A percentile compares a stretch with the other conserved stretches of the same genome.
Evolutionary conservation across 2,113 vertebrate genomes (phyloP).

Genomic region (Copsychus sechellarum): DNA sequence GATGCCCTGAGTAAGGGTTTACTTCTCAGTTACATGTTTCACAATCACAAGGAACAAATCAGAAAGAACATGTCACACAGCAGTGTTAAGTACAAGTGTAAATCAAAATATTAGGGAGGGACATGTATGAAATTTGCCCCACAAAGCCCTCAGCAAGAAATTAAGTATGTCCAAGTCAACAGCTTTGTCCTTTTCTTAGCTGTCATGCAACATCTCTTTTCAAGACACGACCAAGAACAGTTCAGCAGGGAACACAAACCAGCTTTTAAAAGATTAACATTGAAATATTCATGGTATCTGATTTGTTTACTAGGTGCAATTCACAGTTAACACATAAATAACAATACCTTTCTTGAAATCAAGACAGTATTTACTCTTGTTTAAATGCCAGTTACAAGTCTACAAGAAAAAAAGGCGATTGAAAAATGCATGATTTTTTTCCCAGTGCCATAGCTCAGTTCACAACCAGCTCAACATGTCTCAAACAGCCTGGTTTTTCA

Average conservation of each 20-base stretch:
- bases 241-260: neutral
- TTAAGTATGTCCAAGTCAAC: neutral
- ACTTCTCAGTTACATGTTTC: neutral
- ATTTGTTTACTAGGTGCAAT: neutral
- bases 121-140: neutral
- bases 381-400: neutral
- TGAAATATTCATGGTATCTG: neutral
- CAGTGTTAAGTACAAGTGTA: neutral
- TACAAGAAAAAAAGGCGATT: neutral
- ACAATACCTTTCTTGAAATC: neutral
- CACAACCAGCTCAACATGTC: neutral
- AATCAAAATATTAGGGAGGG: neutral
- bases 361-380: neutral
- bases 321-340: neutral
- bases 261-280: neutral
- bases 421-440: rapidly evolving
- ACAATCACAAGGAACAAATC: neutral
- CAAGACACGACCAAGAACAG: neutral
- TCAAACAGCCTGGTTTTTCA: neutral
- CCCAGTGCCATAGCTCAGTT: neutral
- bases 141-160: neutral
- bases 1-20: neutral
- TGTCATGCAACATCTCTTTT: neutral
- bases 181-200: neutral
- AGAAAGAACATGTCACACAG: neutral